Evolutionary conservation across 2,888 invertebrate species (phyloP), one percentile per base, ranked within the genome.

Genomic region (Stratiomys singularior): DNA sequence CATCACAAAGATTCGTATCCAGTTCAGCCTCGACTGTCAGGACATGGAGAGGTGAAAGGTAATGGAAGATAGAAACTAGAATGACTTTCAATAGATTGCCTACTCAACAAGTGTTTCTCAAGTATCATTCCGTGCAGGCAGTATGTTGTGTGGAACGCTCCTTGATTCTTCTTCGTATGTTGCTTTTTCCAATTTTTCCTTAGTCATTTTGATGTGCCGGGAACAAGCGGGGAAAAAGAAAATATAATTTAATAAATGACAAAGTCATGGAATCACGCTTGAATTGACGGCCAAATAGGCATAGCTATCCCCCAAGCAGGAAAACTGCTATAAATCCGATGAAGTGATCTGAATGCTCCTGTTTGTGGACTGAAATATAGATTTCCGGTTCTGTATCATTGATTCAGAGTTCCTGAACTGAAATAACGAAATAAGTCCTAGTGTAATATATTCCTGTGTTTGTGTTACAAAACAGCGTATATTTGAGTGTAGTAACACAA

Each of bases 101-200:
- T 60, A 15, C 47, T 69, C 69, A 69, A 69, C 69, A 69, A 69
- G 69, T 69, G 69, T 69, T 44, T 46, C 47, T 46, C 69, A 69
- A 69, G 69, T 69, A 69, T 69, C 69, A 47, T 69, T 30, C 47
- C 13, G 15, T 69, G 47, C 23, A n/a, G 27, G 30, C 11, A 47
- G 47, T 47, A 44, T 67, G 46, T 11, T 18, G 44, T 23, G 37
- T 66, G 66, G 37, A 37, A 18, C 11, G 1, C 21, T 37, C 9
- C 27, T 37, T n/a, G 15, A 15, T n/a, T 64, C 23, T 11, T 25
- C 30, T 63, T 37, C 21, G 52, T n/a, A 9, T n/a, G 52, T 37
- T 18, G 13, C 21, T 37, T 66, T 15, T 27, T 66, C 66, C 21
- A 66, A 63, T 63, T 63, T 37, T 27, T 9, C 21, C 4, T 15